phyloP scores from a whole-genome alignment of 1,140 invertebrate species.

The Sarcophaga bullata region DNA sequence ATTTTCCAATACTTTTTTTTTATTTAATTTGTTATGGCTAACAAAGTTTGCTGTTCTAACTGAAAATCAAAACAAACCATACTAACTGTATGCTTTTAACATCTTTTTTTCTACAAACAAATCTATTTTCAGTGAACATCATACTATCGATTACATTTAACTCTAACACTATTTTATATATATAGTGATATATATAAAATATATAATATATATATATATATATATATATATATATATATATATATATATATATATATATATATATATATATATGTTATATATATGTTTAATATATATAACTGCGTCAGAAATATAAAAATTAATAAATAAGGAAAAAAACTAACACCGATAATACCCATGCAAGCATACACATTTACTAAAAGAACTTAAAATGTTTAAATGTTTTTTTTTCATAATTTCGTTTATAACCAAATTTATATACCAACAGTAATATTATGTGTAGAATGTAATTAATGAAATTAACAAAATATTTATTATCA shows the following conservation, averaged over 20 bases:
- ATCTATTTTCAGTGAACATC: constrained; percentile 48
- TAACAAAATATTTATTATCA: background rate
- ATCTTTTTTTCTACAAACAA: constrained; percentile 43
- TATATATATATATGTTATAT: too few relatives aligned
- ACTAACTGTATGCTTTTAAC: constrained; percentile 45
- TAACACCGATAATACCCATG: too few relatives aligned
- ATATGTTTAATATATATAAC: too few relatives aligned
- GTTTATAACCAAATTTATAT: background rate
- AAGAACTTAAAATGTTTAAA: background rate
- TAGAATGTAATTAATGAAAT: background rate
- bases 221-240: too few relatives aligned
- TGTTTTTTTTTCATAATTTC: constrained; percentile 10
- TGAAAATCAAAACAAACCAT: constrained; percentile 24
- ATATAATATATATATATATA: too few relatives aligned
- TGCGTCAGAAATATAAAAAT: too few relatives aligned
- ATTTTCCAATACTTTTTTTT: background rate
- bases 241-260: too few relatives aligned
- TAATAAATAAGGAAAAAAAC: background rate
- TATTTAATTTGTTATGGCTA: background rate
- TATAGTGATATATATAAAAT: constrained; percentile 1
- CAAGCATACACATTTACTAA: background rate
- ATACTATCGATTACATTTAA: constrained; percentile 27
- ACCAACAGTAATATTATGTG: background rate
- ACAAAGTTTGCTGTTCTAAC: background rate
- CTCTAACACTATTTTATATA: constrained; percentile 11